Evolutionary conservation across 2,113 vertebrate genomes (phyloP).

Genomic region (Rhipidura dahli): DNA sequence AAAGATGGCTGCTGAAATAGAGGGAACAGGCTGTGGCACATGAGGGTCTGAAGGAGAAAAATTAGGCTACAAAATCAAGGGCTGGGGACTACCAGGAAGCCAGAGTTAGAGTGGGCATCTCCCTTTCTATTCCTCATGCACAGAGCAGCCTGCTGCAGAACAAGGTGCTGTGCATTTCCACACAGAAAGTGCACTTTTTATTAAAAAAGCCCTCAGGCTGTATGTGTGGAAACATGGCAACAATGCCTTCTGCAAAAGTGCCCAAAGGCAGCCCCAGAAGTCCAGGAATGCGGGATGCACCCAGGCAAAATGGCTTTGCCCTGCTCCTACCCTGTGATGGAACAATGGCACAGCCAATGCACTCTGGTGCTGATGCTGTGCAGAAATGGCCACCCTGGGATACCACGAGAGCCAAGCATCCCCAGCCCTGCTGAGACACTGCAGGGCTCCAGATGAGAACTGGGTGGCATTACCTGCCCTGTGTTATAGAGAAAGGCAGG

Average conservation of each 20-base stretch:
- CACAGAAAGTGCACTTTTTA: neutral
- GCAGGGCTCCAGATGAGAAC: conserved; percentile 52
- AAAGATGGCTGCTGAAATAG: neutral
- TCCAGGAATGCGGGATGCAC: neutral
- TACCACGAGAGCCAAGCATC: conserved; percentile 24
- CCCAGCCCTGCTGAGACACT: conserved; percentile 27
- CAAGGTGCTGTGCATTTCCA: neutral
- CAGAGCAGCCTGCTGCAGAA: neutral
- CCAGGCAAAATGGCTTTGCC: conserved; percentile 5
- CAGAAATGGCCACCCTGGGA: conserved; percentile 47
- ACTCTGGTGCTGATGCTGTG: conserved; percentile 19
- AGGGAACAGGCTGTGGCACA: neutral
- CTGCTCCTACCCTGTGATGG: neutral
- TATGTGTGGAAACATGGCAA: neutral
- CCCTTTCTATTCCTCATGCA: neutral
- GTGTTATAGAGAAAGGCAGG: conserved; percentile 58
- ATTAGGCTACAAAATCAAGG: neutral
- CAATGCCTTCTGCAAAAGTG: neutral
- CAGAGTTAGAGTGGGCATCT: neutral
- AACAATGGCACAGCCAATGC: conserved; percentile 16
- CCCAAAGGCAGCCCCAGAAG: neutral
- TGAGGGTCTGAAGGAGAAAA: neutral
- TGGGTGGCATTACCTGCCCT: conserved; percentile 59
- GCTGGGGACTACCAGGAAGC: neutral
- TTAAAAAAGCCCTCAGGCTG: neutral